Percentiles rank a stretch among this genome's conserved stretches.
Conservation (phyloP, 2,888 invertebrate genomes). For the Argynnis bischoffii region DNA sequence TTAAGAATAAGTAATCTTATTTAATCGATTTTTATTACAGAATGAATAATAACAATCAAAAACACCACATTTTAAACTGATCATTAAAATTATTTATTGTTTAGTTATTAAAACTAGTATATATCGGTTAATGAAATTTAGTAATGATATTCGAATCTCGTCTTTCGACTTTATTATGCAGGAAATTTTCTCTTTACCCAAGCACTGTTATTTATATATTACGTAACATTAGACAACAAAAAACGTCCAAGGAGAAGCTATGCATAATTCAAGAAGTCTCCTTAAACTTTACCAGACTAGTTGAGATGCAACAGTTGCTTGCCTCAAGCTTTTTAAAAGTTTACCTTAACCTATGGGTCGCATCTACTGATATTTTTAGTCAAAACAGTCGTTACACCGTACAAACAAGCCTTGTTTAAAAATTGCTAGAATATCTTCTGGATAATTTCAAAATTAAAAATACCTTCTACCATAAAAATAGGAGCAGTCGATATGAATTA, state of each 20-base stretch:
- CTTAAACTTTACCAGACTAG: slow-evolving; percentile 41
- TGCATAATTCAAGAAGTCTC: slow-evolving; percentile 42
- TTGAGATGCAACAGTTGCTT: slow-evolving; percentile 43
- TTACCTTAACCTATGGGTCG: slow-evolving; percentile 39
- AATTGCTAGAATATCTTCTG: slow-evolving; percentile 5
- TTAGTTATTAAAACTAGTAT: no score
- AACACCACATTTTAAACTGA: no score
- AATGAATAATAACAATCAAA: no score
- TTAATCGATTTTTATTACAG: no score
- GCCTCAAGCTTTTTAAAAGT: slow-evolving; percentile 42
- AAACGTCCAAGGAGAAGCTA: slow-evolving; percentile 35
- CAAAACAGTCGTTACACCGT: slow-evolving; percentile 24
- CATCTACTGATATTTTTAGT: slow-evolving; percentile 28
- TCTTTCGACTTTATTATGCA: background rate
- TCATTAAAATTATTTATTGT: no score
- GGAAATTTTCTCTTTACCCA: slow-evolving; percentile 3
- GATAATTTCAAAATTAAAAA: background rate
- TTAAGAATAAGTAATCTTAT: no score
- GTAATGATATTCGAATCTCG: slow-evolving; percentile 10
- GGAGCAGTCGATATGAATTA: no score
- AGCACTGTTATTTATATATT: slow-evolving; percentile 17
- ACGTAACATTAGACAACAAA: slow-evolving; percentile 29
- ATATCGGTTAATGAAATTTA: background rate
- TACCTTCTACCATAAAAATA: no score
- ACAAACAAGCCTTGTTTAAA: slow-evolving; percentile 14